These are phyloP conservation scores for Eciton burchellii DNA, from an alignment of 1,140 invertebrate genomes.

Conservation along the genomic window DNA sequence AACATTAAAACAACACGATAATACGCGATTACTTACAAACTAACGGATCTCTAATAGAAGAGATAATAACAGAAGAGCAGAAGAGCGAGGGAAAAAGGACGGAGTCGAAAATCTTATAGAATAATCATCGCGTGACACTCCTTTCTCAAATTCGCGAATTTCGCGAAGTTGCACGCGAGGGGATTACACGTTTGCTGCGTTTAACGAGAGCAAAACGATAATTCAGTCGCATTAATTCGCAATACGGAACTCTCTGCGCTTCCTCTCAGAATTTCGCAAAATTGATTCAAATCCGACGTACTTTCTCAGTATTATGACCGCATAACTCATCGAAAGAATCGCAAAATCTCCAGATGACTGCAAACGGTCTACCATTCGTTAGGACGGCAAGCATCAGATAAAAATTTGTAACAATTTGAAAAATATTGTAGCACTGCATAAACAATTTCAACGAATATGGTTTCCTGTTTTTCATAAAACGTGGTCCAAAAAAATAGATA, in stretches of 20 bases:
- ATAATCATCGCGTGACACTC: too few species aligned
- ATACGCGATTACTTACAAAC: too few species aligned
- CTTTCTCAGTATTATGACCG: neutral
- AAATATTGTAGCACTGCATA: constrained; percentile 87
- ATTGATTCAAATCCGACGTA: constrained; percentile 5
- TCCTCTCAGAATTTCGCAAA: too few species aligned
- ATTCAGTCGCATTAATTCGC: neutral
- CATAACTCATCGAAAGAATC: neutral
- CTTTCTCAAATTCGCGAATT: too few species aligned
- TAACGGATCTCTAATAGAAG: too few species aligned
- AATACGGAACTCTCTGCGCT: too few species aligned
- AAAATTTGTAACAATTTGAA: constrained; percentile 86
- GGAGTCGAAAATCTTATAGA: too few species aligned
- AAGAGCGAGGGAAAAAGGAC: too few species aligned
- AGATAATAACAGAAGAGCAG: too few species aligned
- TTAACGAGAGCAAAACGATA: neutral
- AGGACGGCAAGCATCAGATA: constrained; percentile 24
- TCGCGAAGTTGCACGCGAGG: too few species aligned
- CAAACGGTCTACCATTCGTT: constrained; percentile 50
- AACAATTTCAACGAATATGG: constrained; percentile 87
- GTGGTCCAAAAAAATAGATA: constrained; percentile 85
- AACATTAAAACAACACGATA: too few species aligned
- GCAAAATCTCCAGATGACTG: constrained; percentile 59
- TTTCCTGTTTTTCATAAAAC: constrained; percentile 87
- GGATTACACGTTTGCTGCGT: too few species aligned